phyloP scores from a whole-genome alignment of 1,140 invertebrate genomes.

The Caerostris extrusa region DNA sequence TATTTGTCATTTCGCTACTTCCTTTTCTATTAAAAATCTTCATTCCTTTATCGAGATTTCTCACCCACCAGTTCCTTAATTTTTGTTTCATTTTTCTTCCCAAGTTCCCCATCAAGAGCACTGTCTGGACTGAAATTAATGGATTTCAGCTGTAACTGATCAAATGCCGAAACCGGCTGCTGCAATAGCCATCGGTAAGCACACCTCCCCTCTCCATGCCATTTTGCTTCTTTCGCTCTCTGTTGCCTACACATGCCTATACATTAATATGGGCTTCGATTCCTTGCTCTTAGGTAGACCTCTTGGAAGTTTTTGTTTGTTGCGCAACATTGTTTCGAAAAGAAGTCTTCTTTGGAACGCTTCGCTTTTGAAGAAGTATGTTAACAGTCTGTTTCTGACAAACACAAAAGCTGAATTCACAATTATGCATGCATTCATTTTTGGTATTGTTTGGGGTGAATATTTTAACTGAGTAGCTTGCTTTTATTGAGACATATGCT shows the following conservation, averaged over 20 bases:
- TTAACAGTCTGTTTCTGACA: not conserved
- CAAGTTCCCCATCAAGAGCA: slow-evolving; percentile 36
- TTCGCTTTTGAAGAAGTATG: not conserved
- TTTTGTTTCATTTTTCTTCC: slow-evolving; percentile 71
- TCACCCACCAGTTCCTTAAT: slow-evolving; percentile 45
- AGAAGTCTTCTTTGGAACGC: not conserved
- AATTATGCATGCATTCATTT: too few species aligned
- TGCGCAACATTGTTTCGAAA: slow-evolving; percentile 13
- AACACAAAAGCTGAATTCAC: not conserved
- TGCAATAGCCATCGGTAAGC: slow-evolving; percentile 41
- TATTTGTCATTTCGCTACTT: slow-evolving; percentile 54
- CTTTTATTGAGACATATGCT: too few species aligned
- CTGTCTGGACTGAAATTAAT: slow-evolving; percentile 71
- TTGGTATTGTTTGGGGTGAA: too few species aligned
- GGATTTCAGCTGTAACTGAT: slow-evolving; percentile 75
- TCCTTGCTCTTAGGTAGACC: slow-evolving; percentile 10
- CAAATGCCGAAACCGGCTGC: slow-evolving; percentile 71
- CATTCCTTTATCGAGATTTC: slow-evolving; percentile 50
- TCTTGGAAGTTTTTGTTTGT: slow-evolving; percentile 8
- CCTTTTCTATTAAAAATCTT: slow-evolving; percentile 60
- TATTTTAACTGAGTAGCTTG: too few species aligned
- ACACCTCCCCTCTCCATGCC: slow-evolving; percentile 23
- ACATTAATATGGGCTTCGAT: slow-evolving; percentile 44
- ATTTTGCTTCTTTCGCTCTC: slow-evolving; percentile 8
- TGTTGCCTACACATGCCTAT: slow-evolving; percentile 33